These are phyloP conservation scores for Poecilobothrus nobilitatus DNA, from an alignment of 2,888 invertebrate genomes.

Conservation along the genomic window DNA sequence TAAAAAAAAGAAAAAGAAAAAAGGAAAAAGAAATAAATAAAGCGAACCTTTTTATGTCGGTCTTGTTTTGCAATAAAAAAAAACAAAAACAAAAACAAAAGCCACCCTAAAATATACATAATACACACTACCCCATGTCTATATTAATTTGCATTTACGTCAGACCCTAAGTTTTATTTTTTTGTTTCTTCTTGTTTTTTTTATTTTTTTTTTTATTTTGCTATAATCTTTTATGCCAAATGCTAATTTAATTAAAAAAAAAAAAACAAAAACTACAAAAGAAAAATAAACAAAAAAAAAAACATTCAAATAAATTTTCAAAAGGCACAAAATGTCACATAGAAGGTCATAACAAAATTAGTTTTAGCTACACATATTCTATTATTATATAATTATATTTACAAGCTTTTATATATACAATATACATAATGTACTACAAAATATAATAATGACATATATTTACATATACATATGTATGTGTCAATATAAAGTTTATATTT, in stretches of 20 bases:
- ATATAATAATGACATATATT: no score
- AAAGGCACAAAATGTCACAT: constrained; percentile 3
- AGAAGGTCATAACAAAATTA: not conserved
- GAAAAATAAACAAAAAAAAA: not conserved
- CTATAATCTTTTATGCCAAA: not conserved
- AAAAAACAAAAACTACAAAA: not conserved
- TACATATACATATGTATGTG: no score
- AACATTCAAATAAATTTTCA: not conserved
- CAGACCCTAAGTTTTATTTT: not conserved
- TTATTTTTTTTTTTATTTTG: not conserved
- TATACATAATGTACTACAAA: no score
- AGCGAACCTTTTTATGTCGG: no score
- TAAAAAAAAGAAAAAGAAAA: not conserved
- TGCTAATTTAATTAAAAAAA: constrained; percentile 4
- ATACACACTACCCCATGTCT: not conserved
- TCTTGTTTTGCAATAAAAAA: no score
- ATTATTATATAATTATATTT: not conserved
- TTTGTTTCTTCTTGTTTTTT: not conserved
- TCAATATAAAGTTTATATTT: no score
- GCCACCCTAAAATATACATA: no score
- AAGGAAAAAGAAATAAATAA: not conserved
- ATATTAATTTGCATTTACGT: constrained; percentile 4
- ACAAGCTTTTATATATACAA: no score
- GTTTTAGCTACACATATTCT: not conserved
- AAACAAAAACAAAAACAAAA: no score